These are phyloP conservation scores for Drosophila nannoptera DNA, from an alignment of 1,140 invertebrate genomes.

Conservation along the genomic window DNA sequence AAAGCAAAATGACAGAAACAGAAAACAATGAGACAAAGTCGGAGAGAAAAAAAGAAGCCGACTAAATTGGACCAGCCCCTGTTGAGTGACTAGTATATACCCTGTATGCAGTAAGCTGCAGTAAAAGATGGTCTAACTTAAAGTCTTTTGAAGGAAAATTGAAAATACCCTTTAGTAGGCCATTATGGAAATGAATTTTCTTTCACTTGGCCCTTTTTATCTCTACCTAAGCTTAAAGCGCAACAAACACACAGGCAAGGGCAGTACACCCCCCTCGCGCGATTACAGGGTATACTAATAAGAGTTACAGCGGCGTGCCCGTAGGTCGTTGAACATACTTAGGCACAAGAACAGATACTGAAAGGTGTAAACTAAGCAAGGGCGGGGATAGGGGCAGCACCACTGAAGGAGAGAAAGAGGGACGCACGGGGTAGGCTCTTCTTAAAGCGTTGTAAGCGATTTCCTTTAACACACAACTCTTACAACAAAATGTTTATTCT, in stretches of 20 bases:
- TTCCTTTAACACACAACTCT: conserved; percentile 67
- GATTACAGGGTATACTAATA: conserved; percentile 3
- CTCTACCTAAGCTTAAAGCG: too few species aligned
- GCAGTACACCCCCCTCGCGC: not conserved
- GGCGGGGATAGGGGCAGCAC: not conserved
- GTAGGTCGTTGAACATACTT: not conserved
- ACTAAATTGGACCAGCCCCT: not conserved
- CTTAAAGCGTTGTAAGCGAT: conserved; percentile 53
- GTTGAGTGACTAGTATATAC: not conserved
- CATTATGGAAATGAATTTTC: too few species aligned
- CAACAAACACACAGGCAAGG: too few species aligned
- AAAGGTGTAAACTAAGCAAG: not conserved
- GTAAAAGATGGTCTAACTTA: too few species aligned
- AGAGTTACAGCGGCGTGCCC: not conserved
- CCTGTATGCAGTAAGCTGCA: too few species aligned
- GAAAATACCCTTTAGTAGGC: too few species aligned
- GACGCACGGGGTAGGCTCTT: not conserved
- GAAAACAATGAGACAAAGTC: conserved; percentile 29
- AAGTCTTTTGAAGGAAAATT: too few species aligned
- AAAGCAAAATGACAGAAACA: conserved; percentile 42
- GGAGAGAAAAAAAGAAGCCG: not conserved
- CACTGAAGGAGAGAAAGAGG: not conserved
- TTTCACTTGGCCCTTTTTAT: too few species aligned
- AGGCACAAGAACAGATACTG: not conserved
- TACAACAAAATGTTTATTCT: conserved; percentile 56